phyloP scores from a whole-genome alignment of 2,888 invertebrate genomes.

The Trichogramma evanescens region DNA sequence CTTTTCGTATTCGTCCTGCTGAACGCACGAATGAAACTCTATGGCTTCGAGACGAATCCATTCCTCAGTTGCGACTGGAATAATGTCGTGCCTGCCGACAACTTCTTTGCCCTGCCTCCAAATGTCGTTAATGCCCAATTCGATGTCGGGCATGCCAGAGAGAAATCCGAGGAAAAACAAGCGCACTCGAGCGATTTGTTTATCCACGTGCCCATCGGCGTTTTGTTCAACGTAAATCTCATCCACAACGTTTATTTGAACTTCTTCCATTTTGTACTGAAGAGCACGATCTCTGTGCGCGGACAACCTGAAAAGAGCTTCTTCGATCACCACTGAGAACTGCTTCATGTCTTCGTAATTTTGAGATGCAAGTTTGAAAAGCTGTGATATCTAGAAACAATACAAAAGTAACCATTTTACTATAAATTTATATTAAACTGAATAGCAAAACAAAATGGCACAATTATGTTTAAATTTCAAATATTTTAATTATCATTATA shows the following conservation, averaged over 20 bases:
- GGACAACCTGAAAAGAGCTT: slow-evolving; percentile 77
- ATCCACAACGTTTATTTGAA: slow-evolving; percentile 88
- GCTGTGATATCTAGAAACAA: slow-evolving; percentile 68
- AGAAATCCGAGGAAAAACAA: slow-evolving; percentile 94
- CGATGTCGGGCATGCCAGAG: slow-evolving; percentile 92
- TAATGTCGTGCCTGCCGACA: slow-evolving; percentile 97
- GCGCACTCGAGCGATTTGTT: slow-evolving; percentile 90
- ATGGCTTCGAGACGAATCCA: slow-evolving; percentile 95
- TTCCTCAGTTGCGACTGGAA: slow-evolving; percentile 96
- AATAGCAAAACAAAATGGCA: no score
- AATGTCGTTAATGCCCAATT: slow-evolving; percentile 95
- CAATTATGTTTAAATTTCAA: no score
- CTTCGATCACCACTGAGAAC: slow-evolving; percentile 87
- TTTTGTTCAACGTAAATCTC: slow-evolving; percentile 86
- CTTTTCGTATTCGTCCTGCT: slow-evolving; percentile 80
- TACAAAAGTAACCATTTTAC: no score
- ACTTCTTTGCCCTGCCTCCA: slow-evolving; percentile 98
- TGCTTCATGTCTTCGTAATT: slow-evolving; percentile 83
- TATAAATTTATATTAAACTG: no score
- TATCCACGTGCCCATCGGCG: slow-evolving; percentile 72
- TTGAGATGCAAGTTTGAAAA: slow-evolving; percentile 91
- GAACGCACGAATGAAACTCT: slow-evolving; percentile 91
- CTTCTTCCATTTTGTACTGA: slow-evolving; percentile 92
- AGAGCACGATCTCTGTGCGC: slow-evolving; percentile 84
- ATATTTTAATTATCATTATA: no score